Conservation (phyloP, 2,888 invertebrate species). For the Buathra laborator region DNA sequence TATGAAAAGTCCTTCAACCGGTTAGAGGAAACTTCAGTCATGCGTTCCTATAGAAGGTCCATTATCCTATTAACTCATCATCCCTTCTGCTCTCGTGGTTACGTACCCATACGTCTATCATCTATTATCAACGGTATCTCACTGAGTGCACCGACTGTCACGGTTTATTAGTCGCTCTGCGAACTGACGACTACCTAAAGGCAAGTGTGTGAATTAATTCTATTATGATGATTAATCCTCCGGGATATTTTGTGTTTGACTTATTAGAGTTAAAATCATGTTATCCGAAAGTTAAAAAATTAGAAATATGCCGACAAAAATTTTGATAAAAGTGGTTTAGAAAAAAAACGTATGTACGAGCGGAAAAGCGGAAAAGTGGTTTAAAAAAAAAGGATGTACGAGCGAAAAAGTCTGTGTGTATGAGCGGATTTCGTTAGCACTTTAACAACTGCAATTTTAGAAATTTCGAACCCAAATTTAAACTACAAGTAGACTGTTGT, state of each 20-base stretch:
- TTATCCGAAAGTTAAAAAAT: too few species aligned
- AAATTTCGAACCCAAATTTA: too few species aligned
- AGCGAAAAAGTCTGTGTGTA: too few species aligned
- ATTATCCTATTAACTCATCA: conserved; percentile 61
- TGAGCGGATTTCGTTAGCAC: too few species aligned
- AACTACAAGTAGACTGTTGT: too few species aligned
- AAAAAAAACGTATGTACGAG: too few species aligned
- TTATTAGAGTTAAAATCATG: too few species aligned
- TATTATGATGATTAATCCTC: neutral
- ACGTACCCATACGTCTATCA: conserved; percentile 21
- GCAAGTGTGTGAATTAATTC: neutral
- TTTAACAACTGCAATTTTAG: too few species aligned
- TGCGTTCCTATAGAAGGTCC: conserved; percentile 68
- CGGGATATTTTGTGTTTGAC: too few species aligned
- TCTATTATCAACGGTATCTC: conserved; percentile 57
- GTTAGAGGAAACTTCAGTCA: conserved; percentile 75
- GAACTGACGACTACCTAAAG: neutral
- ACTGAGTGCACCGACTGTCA: conserved; percentile 44
- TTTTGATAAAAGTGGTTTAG: too few species aligned
- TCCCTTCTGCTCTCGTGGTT: conserved; percentile 6
- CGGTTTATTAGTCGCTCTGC: conserved; percentile 18
- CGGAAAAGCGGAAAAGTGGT: too few species aligned
- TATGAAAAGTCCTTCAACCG: conserved; percentile 58
- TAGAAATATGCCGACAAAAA: neutral
- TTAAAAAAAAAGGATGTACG: too few species aligned